Evolutionary conservation across 1,140 invertebrate species (phyloP), one percentile per base, ranked within the genome.

Genomic region (Euschistus heros): DNA sequence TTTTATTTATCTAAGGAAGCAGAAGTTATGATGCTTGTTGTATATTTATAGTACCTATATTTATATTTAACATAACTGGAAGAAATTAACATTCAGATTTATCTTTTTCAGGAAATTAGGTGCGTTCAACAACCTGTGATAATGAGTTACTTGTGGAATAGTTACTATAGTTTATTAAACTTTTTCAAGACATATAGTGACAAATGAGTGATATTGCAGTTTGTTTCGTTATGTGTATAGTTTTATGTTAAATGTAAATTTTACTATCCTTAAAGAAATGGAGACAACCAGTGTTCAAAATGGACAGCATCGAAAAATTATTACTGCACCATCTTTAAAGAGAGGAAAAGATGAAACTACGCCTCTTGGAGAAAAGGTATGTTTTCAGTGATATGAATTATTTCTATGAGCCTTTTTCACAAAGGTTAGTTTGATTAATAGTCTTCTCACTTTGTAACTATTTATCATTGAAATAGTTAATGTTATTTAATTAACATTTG

Each of bases 311-410:
- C 27, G 65, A 26, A 66, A 66, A 57, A 54, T 66, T n/a, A 66
- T 66, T 61, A 66, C 65, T 17, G 65, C 65, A 20, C 65, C 65
- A 10, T 66, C 65, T 20, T 52, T 66, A 22, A 66, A 66, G 50
- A 33, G 65, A 24, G 65, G 65, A 30, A 66, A 66, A 63, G 65
- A 66, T 50, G 65, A 66, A 57, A 27, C 42, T 8, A 60, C 65
- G 4, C 65, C 65, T 46, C 44, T 66, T 37, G 62, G 62, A 22
- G 65, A 66, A 66, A 66, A 57, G 65, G 65, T 66, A 61, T 61
- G 65, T 37, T 26, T 63, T 30, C 14, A 22, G 42, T 61, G 6
- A 13, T 57, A 37, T 37, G 27, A 7, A 2, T 4, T 30, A 30
- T 30, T 4, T 30, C 3, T 37, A 10, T 37, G 6, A 37, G 27